phyloP scores from a whole-genome alignment of 2,797 vertebrate species.

The Pseudochaenichthys georgianus region DNA sequence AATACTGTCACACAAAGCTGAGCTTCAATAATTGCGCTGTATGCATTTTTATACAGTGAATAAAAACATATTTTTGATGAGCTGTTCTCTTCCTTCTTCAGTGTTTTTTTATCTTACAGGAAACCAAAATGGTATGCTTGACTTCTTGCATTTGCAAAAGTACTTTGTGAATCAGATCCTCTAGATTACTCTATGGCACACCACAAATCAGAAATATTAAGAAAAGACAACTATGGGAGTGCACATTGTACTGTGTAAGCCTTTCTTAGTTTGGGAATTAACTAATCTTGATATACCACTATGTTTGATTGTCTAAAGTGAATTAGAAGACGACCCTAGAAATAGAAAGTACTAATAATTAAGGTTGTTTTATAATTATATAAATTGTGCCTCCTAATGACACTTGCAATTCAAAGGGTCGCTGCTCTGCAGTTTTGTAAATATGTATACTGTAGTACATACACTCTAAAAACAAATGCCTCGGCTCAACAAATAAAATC shows the following conservation, averaged over 20 bases:
- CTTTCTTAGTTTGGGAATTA: too few relatives aligned
- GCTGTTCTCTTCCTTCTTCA: background rate
- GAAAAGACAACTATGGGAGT: background rate
- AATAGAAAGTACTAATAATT: fast-evolving
- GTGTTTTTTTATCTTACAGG: background rate
- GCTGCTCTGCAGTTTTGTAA: too few relatives aligned
- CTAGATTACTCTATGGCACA: background rate
- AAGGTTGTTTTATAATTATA: too few relatives aligned
- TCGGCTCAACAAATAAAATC: too few relatives aligned
- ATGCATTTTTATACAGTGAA: background rate
- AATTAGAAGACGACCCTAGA: constrained; percentile 72
- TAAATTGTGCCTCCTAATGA: too few relatives aligned
- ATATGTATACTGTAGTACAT: too few relatives aligned
- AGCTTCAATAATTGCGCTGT: background rate
- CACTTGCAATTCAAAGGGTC: too few relatives aligned
- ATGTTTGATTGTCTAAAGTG: too few relatives aligned
- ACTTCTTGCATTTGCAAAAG: background rate
- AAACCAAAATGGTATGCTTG: background rate
- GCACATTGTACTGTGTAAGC: too few relatives aligned
- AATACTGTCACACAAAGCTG: background rate
- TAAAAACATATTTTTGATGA: constrained; percentile 7
- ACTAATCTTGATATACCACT: too few relatives aligned
- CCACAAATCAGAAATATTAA: background rate
- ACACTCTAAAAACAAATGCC: too few relatives aligned
- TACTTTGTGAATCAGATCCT: background rate